A percentile compares a stretch with the other conserved stretches of the same genome.
Conservation (phyloP, 2,797 vertebrate genomes). For the Xenopus petersii region DNA sequence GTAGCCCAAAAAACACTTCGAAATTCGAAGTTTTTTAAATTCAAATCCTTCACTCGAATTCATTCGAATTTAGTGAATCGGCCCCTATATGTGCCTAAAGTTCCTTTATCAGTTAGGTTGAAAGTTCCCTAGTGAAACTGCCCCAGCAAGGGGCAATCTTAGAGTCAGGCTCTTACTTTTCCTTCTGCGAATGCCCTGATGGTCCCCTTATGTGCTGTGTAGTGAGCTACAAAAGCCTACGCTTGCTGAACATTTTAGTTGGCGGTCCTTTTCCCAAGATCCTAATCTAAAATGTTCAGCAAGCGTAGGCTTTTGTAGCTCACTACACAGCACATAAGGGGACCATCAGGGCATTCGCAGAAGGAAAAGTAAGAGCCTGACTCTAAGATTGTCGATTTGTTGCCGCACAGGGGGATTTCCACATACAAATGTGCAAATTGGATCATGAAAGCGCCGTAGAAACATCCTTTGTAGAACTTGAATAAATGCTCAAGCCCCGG, state of each 20-base stretch:
- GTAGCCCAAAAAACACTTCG: too few relatives aligned
- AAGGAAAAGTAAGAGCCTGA: slow-evolving; percentile 6
- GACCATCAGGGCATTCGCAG: slow-evolving; percentile 13
- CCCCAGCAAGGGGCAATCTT: slow-evolving; percentile 7
- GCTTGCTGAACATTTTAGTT: not conserved
- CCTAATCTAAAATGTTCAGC: not conserved
- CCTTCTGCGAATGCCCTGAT: not conserved
- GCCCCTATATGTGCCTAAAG: too few relatives aligned
- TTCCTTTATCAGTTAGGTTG: too few relatives aligned
- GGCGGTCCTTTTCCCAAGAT: not conserved
- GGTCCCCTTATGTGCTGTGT: slow-evolving; percentile 37
- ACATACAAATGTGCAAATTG: slow-evolving; percentile 45
- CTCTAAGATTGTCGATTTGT: slow-evolving; percentile 22
- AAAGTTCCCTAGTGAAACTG: too few relatives aligned
- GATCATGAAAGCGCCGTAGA: not conserved
- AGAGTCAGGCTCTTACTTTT: slow-evolving; percentile 4
- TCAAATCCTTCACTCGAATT: too few relatives aligned
- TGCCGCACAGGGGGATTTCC: slow-evolving; percentile 9
- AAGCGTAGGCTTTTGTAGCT: slow-evolving; percentile 29
- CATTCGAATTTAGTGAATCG: too few relatives aligned
- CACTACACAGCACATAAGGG: slow-evolving; percentile 34
- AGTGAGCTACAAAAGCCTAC: slow-evolving; percentile 31
- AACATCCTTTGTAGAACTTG: slow-evolving; percentile 15
- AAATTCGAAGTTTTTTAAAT: too few relatives aligned
- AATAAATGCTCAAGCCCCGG: not conserved